Evolutionary conservation across 2,113 vertebrate species (phyloP), one percentile per base, ranked within the genome.

Genomic region (Phylloscopus trochiloides): DNA sequence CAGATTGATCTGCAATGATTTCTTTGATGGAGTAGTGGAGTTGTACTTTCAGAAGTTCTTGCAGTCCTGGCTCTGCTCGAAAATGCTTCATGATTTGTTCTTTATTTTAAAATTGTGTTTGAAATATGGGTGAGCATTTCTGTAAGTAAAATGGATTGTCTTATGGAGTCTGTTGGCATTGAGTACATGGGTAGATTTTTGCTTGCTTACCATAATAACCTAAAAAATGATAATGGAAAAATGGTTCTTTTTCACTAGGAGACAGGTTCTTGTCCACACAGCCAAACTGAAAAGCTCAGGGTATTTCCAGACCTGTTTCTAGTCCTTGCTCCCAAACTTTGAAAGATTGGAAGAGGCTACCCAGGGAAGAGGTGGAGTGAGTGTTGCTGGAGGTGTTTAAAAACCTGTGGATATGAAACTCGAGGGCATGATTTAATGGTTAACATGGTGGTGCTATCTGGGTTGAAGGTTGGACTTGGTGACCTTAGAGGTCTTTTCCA

Each of bases 341-440:
- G 45, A 45, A 42, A 71, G 22, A 15, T 3, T 51, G 59, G 59
- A 67, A 59, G 19, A 45, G 13, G 28, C 45, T 66, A 3, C 32
- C 52, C 26, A 42, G 34, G 47, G 25, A 34, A 26, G 20, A 26
- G 17, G 26, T 38, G 51, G 32, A 36, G 17, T 57, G 31, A 14
- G 6, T 15, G 12, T 24, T 31, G 26, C 59, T 58, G 43, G 57
- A n/a, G 51, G 8, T 9, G 28, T 17, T 36, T 36, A 42, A 21
- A 55, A 26, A 5, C 6, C 12, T 36, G 31, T 48, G 29, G 40
- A 2, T 34, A 2, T 68, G 26, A 22, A 47, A 55, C 31, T 28
- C 0, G 0, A 26, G 38, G 47, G 21, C 6, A 0, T 21, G 55
- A 16, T 45, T 47, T 25, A 45, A 9, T 15, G 45, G 29, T 59